A percentile compares a stretch with the other conserved stretches of the same genome.
Evolutionary conservation across 2,888 invertebrate species (phyloP).

Genomic region (Phytoseiulus persimilis): DNA sequence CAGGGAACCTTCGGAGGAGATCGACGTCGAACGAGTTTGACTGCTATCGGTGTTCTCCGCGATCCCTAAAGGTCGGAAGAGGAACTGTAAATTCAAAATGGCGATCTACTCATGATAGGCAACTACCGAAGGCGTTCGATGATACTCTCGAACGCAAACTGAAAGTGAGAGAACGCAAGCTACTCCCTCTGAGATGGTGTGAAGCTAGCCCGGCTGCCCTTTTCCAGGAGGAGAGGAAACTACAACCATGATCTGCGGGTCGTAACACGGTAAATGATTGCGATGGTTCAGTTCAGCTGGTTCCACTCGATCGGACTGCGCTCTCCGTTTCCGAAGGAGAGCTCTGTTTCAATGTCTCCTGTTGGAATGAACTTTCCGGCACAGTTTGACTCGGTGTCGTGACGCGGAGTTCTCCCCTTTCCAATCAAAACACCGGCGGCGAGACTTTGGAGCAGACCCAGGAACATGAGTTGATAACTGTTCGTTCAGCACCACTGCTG

Average conservation of each 20-base stretch:
- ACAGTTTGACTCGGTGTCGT: too few species aligned
- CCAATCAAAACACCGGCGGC: too few species aligned
- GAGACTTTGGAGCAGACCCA: too few species aligned
- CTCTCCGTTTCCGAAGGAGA: neutral
- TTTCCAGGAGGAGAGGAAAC: neutral
- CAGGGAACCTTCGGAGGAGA: neutral
- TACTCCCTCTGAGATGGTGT: neutral
- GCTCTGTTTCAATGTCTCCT: too few species aligned
- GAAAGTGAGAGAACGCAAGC: neutral
- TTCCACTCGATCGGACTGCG: neutral
- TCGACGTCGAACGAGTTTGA: neutral
- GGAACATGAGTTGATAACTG: too few species aligned
- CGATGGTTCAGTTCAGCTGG: neutral
- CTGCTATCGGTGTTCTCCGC: neutral
- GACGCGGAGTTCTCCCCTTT: too few species aligned
- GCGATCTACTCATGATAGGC: neutral
- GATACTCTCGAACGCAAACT: neutral
- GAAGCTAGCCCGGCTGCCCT: neutral
- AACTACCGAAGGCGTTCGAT: neutral
- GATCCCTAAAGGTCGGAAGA: neutral
- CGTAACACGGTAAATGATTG: neutral
- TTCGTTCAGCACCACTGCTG: too few species aligned
- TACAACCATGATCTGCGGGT: neutral
- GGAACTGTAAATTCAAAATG: neutral
- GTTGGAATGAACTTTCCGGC: too few species aligned